Conservation (phyloP, 2,113 vertebrate species). For the Pseudorhombus dupliciocellatus region DNA sequence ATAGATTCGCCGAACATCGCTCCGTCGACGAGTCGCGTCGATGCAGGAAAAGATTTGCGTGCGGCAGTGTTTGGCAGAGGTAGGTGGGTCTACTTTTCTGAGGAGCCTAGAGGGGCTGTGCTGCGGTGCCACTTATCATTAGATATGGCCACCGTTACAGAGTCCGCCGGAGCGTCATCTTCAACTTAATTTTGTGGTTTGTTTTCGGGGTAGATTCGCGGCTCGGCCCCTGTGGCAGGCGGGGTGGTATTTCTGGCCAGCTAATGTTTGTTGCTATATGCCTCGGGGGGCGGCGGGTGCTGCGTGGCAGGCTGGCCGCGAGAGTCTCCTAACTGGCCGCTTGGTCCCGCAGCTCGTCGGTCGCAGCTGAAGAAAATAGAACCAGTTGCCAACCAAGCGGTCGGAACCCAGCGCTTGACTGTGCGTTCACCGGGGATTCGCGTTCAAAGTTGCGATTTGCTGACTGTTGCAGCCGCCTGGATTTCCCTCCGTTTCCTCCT, state of each 20-base stretch:
- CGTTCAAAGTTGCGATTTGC: constrained; percentile 41
- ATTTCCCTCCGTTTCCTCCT: constrained; percentile 28
- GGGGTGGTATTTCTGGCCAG: constrained; percentile 36
- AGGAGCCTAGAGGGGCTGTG: constrained; percentile 65
- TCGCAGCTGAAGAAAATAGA: constrained; percentile 80
- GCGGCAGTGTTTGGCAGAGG: constrained; percentile 42
- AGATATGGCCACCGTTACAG: constrained; percentile 80
- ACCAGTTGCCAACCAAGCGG: constrained; percentile 75
- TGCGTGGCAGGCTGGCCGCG: constrained; percentile 75
- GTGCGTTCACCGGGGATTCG: constrained; percentile 28
- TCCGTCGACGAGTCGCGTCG: not conserved
- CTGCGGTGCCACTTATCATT: constrained; percentile 79
- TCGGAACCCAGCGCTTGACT: constrained; percentile 53
- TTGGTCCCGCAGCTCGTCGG: constrained; percentile 76
- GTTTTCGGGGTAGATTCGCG: constrained; percentile 20
- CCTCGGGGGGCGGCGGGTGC: constrained; percentile 58
- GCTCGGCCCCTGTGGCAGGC: constrained; percentile 21
- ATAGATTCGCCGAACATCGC: not conserved
- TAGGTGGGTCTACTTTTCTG: constrained; percentile 72
- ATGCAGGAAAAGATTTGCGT: not conserved
- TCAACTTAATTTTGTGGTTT: constrained; percentile 73
- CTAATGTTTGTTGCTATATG: constrained; percentile 48
- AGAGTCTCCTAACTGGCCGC: constrained; percentile 75
- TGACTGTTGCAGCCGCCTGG: constrained; percentile 36
- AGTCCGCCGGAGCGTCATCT: constrained; percentile 69